Base-by-base conservation (phyloP, 2,797 vertebrate species). In the Podarcis lilfordi region DNA sequence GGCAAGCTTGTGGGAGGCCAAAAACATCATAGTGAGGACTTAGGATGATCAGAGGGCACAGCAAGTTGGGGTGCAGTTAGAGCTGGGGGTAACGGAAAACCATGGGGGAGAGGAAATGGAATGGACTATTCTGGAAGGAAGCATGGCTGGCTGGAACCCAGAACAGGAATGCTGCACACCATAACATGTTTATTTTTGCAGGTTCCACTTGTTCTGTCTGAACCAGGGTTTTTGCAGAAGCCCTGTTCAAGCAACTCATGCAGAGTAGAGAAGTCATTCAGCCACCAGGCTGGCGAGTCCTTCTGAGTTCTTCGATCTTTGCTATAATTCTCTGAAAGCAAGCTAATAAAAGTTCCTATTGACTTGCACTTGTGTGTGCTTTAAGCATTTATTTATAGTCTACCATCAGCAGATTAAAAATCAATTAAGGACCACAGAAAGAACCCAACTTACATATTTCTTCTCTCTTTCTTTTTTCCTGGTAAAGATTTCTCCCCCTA, bases 361-460 rank as follows among this genome's bases (percentile, higher is more conserved):
- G 94, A 95, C 94, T 95, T 89, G 71, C 76, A 84, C 82, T 96
- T 37, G 2, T 91, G 80, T 94, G 88, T 95, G 86, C 90, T 96
- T 95, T 95, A 92, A 96, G 92, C 75, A n/a, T 55, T 82, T 94
- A 96, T 96, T 97, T 96, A 94, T 83, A 93, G 93, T 88, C 95
- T 92, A 93, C 91, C 87, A 80, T 94, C 68, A 64, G 91, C 91
- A 95, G 93, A 96, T 97, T 96, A 96, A 97, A 96, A 97, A 96
- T 97, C 95, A 96, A 94, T 96, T 96, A 96, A 95, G 95, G 96
- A 95, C 93, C 88, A 92, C 96, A 94, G 89, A 91, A 95, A 84
- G 85, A 92, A 86, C 66, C 77, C 84, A 96, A 93, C 86, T 90
- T 96, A 92, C 92, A 84, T 92, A 87, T 89, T 95, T 85, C 87